Evolutionary conservation across 2,113 vertebrate genomes (phyloP).

Genomic region (Alligator sinensis): DNA sequence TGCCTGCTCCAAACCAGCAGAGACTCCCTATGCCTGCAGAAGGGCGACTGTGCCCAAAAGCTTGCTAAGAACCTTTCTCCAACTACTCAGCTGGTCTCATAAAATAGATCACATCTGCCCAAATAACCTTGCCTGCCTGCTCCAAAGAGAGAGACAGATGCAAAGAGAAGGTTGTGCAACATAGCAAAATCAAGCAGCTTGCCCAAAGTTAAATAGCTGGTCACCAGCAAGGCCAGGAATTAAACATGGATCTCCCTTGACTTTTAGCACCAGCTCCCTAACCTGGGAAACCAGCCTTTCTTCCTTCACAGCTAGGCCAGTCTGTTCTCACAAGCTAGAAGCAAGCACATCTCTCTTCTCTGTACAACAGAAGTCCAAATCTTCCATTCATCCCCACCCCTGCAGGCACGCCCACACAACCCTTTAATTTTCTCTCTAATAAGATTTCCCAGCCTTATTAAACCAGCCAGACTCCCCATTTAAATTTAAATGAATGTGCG

Average conservation of each 20-base stretch:
- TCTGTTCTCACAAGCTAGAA: accelerated
- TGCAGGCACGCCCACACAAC: accelerated
- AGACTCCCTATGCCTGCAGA: not conserved
- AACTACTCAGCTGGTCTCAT: too few relatives aligned
- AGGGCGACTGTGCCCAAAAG: too few relatives aligned
- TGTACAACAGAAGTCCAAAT: not conserved
- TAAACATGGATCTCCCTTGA: accelerated
- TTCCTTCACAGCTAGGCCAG: accelerated
- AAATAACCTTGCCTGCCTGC: not conserved
- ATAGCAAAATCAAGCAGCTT: not conserved
- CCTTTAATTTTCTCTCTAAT: not conserved
- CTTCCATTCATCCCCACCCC: accelerated
- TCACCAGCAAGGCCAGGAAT: not conserved
- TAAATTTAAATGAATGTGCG: not conserved
- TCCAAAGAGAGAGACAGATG: not conserved
- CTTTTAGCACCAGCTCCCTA: not conserved
- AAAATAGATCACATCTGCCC: too few relatives aligned
- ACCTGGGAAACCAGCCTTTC: not conserved
- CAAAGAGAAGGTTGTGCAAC: not conserved
- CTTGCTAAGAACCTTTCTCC: too few relatives aligned
- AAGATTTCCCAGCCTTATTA: not conserved
- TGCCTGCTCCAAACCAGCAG: not conserved
- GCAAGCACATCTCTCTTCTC: accelerated
- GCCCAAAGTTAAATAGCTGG: not conserved
- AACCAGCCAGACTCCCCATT: not conserved